Evolutionary conservation across 2,888 invertebrate species (phyloP), one percentile per base, ranked within the genome.

Genomic region (Magallana nippona): DNA sequence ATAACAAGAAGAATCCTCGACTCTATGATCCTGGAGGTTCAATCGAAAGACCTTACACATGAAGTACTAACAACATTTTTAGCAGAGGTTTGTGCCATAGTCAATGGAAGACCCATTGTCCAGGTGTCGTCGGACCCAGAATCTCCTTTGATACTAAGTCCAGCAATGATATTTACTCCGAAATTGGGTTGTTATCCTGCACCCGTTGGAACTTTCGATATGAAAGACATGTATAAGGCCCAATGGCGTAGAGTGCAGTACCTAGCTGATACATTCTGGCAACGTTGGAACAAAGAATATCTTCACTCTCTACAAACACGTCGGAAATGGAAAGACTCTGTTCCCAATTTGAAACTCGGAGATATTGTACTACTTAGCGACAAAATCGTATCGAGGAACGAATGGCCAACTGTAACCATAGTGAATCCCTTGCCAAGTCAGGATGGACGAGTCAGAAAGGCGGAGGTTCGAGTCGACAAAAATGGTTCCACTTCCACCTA

Each of bases 241-340:
- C 84, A 86, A 71, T 87, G 89, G 87, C 86, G 83, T 81, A 82
- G 86, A 60, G 89, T 89, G 3, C 87, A 89, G 60, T 71, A 71
- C 44, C 62, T 88, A 1, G 81, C 88, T 2, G 82, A 87, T 57
- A 83, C 81, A 13, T 88, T 88, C 78, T 88, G 87, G 88, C 55
- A 60, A 60, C 27, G 79, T 10, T 88, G 87, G 88, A 79, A 71
- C 56, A 22, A 55, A 19, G 58, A 86, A n/a, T 86, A 85, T 63
- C 55, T 84, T 13, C 44, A 78, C n/a, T 55, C 44, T 55, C 19
- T 84, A 3, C 83, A 85, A 63, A 27, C n/a, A 27, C n/a, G 71
- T 10, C 13, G 81, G n/a, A 85, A 83, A 60, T 85, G 83, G 83
- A 81, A 58, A 15, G n/a, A 60, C 11, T 77, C 78, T n/a, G 19